These are phyloP conservation scores for Stigmatopora argus DNA, from an alignment of 2,113 vertebrate genomes.

Conservation along the genomic window DNA sequence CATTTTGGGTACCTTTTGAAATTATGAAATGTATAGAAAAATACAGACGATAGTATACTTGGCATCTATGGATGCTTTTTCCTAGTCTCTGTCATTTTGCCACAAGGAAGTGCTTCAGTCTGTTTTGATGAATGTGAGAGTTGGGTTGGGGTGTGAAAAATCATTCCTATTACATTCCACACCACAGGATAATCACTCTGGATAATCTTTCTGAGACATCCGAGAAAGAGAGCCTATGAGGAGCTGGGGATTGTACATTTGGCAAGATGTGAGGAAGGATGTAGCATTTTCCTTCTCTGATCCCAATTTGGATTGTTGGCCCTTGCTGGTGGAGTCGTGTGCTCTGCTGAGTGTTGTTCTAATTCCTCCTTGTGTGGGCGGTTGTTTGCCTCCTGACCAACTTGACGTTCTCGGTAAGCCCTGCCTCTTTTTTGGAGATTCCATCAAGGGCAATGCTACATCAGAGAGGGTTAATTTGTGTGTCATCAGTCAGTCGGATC, in stretches of 20 bases:
- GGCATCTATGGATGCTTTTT: no score
- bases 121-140: no score
- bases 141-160: no score
- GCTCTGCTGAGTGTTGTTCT: not conserved
- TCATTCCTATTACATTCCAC: no score
- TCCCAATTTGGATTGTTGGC: constrained; percentile 2
- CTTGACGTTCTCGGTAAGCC: constrained; percentile 7
- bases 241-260: not conserved
- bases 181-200: no score
- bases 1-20: no score
- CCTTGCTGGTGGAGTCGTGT: not conserved
- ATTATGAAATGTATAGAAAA: no score
- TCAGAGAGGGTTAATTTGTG: constrained; percentile 32
- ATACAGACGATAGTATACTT: no score
- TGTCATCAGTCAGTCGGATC: constrained; percentile 53
- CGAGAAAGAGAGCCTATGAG: not conserved
- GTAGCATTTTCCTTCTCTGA: constrained; percentile 1
- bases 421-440: constrained; percentile 1
- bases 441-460: constrained; percentile 16
- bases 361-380: constrained; percentile 10
- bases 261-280: not conserved
- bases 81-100: no score
- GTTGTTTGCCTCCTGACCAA: constrained; percentile 6
- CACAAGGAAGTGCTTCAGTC: no score
- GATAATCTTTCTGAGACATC: no score